Conservation (phyloP, 2,797 vertebrate species). For the Coilia nasus region DNA sequence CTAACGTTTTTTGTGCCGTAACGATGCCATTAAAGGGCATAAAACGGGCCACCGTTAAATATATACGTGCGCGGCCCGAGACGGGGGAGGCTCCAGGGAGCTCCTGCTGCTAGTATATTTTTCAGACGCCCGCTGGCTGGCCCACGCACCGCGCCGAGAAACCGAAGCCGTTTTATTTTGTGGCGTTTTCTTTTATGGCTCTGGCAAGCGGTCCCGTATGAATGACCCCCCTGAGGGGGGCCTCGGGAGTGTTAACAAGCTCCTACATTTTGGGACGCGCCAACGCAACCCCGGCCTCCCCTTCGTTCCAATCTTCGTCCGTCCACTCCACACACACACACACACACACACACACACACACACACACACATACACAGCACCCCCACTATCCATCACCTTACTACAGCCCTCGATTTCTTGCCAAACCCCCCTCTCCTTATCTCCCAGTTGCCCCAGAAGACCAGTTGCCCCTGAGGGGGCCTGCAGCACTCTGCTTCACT, state of each 20-base stretch:
- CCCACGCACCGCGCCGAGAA: not conserved
- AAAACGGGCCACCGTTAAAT: not conserved
- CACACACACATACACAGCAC: too few relatives aligned
- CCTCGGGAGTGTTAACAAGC: constrained; percentile 64
- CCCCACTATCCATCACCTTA: too few relatives aligned
- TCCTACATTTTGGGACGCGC: constrained; percentile 53
- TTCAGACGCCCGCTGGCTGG: not conserved
- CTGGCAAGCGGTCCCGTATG: constrained; percentile 47
- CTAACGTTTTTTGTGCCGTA: not conserved
- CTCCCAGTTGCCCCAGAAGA: not conserved
- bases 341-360: too few relatives aligned
- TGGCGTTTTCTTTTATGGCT: constrained; percentile 53
- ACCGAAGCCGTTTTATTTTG: constrained; percentile 34
- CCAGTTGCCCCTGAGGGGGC: not conserved
- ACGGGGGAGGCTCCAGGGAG: not conserved
- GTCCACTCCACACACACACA: not conserved
- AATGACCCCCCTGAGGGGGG: constrained; percentile 52
- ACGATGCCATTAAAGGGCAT: constrained; percentile 1
- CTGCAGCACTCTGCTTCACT: not conserved
- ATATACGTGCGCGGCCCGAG: not conserved
- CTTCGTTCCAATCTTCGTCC: too few relatives aligned
- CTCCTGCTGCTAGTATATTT: not conserved
- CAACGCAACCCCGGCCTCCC: constrained; percentile 37
- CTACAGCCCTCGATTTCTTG: too few relatives aligned
- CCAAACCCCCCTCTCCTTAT: not conserved